Evolutionary conservation across 1,140 invertebrate genomes (phyloP).

Genomic region (Liolophura sinensis): DNA sequence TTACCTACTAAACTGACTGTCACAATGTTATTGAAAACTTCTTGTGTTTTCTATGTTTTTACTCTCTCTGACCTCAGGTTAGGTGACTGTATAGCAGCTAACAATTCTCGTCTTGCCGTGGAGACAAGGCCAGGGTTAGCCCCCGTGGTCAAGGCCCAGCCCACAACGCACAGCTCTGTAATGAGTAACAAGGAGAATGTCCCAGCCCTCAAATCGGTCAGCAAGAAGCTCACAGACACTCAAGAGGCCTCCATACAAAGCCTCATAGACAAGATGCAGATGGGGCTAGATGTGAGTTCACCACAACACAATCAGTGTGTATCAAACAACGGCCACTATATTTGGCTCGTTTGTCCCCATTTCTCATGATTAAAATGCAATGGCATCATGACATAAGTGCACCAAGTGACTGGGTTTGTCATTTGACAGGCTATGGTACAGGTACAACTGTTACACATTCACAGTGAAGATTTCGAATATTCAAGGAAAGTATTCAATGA

Average conservation of each 20-base stretch:
- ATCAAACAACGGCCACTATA: neutral
- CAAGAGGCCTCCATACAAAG: constrained; percentile 36
- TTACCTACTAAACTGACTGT: no score
- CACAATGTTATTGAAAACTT: constrained; percentile 1
- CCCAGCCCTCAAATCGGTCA: constrained; percentile 3
- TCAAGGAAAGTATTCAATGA: no score
- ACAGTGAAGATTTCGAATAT: no score
- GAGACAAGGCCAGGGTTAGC: neutral
- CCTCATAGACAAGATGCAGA: constrained; percentile 45
- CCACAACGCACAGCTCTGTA: neutral
- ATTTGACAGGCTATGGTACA: neutral
- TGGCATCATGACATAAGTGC: no score
- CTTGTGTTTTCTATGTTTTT: constrained; percentile 7
- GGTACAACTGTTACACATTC: no score
- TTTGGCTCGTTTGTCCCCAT: neutral
- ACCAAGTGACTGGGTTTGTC: no score
- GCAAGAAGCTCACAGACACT: constrained; percentile 2
- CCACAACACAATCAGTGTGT: neutral
- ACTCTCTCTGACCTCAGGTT: constrained; percentile 22
- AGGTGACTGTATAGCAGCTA: constrained; percentile 33
- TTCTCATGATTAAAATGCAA: constrained; percentile 1
- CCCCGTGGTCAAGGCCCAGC: neutral
- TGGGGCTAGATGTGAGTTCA: constrained; percentile 37
- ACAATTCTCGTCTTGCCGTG: constrained; percentile 21
- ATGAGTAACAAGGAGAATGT: constrained; percentile 30